Conservation (phyloP, 2,797 vertebrate species). For the Mormyrus hasselquistii region DNA sequence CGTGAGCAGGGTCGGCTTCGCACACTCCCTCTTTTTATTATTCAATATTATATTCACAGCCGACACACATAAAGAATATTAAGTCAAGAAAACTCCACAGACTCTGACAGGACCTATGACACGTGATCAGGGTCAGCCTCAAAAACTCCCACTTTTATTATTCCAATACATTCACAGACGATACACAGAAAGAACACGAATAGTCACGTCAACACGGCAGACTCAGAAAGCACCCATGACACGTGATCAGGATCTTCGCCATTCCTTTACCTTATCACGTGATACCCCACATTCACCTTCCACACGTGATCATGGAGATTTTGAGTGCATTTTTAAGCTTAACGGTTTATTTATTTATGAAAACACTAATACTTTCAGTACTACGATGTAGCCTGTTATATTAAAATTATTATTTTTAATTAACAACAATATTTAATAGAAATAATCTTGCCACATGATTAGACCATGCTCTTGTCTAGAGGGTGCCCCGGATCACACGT, state of each 20-base stretch:
- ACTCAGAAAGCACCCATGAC: constrained; percentile 30
- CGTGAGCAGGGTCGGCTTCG: constrained; percentile 31
- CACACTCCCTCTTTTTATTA: constrained; percentile 15
- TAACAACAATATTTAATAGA: background rate
- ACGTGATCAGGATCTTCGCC: constrained; percentile 34
- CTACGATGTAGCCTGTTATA: background rate
- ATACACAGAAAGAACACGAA: background rate
- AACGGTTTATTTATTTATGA: background rate
- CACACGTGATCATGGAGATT: background rate
- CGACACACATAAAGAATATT: background rate
- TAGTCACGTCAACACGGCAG: constrained; percentile 38
- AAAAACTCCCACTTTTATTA: background rate
- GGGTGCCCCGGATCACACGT: background rate
- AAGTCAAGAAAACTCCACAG: background rate
- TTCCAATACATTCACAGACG: background rate
- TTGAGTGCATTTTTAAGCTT: background rate
- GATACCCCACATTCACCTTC: background rate
- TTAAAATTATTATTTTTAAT: background rate
- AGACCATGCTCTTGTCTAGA: background rate
- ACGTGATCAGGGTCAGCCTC: background rate
- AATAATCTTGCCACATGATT: background rate
- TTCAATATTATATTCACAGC: background rate
- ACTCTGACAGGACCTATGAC: background rate
- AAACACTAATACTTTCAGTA: background rate
- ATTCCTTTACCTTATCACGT: background rate